Evolutionary conservation across 1,140 invertebrate genomes (phyloP), one percentile per base, ranked within the genome.

Genomic region (Bombus impatiens): DNA sequence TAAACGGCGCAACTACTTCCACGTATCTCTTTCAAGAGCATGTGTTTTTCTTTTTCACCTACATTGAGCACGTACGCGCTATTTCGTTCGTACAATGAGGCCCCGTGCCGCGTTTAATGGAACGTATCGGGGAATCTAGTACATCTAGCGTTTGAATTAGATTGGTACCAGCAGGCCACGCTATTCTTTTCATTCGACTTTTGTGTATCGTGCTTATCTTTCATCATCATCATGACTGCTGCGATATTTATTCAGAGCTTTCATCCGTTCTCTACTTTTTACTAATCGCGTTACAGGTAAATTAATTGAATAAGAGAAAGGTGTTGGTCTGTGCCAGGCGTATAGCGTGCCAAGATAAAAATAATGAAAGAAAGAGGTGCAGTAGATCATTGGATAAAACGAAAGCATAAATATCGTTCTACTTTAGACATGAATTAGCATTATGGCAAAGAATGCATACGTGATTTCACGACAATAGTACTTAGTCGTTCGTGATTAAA

Each of bases 51-150:
- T 42, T 42, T 25, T n/a, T 71, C 77, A 32, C 9, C 25, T 18
- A 28, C 25, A 72, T 12, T 4, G 37, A 35, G 8, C n/a, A 68
- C 72, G 74, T 68, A 83, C 70, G 35, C 44, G 44, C n/a, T 44
- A 8, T 42, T 28, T 70, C 57, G 40, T 44, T 40, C 10, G 12
- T 18, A 77, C 77, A 74, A 82, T 68, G 15, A 74, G 62, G 68
- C 57, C 47, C 81, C 68, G 57, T n/a, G 77, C 22, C 57, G 72
- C 25, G 68, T 85, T 89, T 82, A 89, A 81, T 85, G 68, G 77
- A 85, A 79, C 86, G 82, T 81, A 40, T 88, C 81, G 72, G 40
- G 47, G 59, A 87, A 80, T 85, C 57, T 85, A 72, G 78, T 86
- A 86, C 79, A 67, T n/a, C 32, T 65, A 32, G 25, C 15, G 28